Conservation (phyloP, 2,797 vertebrate genomes). For the Propithecus perrieri region DNA sequence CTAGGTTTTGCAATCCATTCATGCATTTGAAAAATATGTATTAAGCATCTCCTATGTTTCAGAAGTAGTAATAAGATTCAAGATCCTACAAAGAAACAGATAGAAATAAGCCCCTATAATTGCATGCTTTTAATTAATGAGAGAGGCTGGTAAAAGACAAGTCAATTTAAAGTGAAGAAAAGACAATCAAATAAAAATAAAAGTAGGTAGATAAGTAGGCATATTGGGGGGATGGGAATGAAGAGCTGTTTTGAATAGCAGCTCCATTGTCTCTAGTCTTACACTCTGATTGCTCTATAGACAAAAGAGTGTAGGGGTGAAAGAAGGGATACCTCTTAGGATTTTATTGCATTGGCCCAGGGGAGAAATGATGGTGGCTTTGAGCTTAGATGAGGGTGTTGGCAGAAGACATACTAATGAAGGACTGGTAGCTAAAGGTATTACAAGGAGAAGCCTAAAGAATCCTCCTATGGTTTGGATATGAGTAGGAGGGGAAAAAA, state of each 20-base stretch:
- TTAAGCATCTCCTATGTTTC: background rate
- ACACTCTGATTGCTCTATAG: background rate
- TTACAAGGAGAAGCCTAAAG: background rate
- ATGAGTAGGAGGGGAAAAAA: background rate
- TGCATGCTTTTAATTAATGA: background rate
- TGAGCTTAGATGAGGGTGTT: background rate
- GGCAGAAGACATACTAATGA: background rate
- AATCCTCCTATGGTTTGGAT: background rate
- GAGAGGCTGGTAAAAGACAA: background rate
- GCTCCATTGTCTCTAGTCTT: background rate
- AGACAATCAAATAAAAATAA: background rate
- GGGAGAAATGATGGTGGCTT: background rate
- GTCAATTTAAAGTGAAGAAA: background rate
- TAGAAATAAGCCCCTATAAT: background rate
- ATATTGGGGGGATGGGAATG: background rate
- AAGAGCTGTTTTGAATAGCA: background rate
- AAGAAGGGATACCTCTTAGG: background rate
- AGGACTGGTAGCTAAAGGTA: background rate
- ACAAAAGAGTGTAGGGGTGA: background rate
- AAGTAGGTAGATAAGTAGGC: background rate
- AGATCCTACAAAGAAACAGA: background rate
- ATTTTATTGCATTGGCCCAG: background rate
- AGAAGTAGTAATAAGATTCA: background rate
- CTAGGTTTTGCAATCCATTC: background rate
- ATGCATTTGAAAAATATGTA: background rate